Conservation (phyloP, 2,113 vertebrate species). For the Pachycephala philippinensis region DNA sequence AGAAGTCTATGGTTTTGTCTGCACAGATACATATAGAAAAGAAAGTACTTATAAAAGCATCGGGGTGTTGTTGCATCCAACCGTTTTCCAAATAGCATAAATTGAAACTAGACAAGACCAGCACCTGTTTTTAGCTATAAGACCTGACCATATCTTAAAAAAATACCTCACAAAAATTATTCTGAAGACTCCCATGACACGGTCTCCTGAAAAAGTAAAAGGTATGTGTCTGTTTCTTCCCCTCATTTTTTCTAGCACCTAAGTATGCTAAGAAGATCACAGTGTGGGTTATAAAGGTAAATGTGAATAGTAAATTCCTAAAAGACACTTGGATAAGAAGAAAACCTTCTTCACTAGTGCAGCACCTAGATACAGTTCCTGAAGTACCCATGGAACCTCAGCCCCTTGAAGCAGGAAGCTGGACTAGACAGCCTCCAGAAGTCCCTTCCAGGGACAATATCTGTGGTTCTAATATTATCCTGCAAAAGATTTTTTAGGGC, state of each 20-base stretch:
- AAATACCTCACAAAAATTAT: background rate
- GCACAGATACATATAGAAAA: background rate
- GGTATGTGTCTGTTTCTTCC: rapidly evolving
- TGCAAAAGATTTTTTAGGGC: background rate
- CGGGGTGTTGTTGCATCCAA: background rate
- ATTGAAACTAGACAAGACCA: background rate
- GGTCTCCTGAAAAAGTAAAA: background rate
- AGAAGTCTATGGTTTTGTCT: background rate
- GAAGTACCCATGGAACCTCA: background rate
- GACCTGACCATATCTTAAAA: background rate
- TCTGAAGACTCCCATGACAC: background rate
- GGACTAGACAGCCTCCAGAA: background rate
- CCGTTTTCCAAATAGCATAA: background rate
- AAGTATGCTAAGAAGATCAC: background rate
- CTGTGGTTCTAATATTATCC: background rate
- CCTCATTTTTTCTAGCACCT: background rate
- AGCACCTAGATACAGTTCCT: background rate
- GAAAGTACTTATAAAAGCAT: background rate
- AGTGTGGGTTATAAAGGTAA: background rate
- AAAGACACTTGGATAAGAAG: background rate
- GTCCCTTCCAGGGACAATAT: background rate
- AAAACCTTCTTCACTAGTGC: background rate
- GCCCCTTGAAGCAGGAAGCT: background rate
- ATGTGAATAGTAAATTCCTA: background rate
- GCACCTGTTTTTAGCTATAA: background rate